A percentile compares a stretch with the other conserved stretches of the same genome.
phyloP scores from a whole-genome alignment of 1,140 invertebrate genomes.

The Cydia pomonella region DNA sequence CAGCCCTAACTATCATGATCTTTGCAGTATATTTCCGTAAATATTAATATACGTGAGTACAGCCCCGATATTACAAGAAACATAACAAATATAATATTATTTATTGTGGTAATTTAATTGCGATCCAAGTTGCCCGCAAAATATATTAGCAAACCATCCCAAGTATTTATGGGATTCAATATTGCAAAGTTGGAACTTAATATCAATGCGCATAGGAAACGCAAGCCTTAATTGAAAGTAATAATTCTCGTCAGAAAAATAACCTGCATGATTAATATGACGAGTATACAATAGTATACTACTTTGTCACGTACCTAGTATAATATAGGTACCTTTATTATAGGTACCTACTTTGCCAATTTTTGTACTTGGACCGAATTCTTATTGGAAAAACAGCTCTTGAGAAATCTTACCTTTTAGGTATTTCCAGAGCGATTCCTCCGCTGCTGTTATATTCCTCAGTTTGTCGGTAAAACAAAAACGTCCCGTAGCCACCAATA shows the following conservation, averaged over 20 bases:
- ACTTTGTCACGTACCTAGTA: background rate
- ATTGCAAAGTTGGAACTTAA: background rate
- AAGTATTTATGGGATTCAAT: constrained; percentile 6
- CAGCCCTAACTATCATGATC: no score
- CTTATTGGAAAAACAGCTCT: constrained; percentile 41
- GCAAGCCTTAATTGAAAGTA: background rate
- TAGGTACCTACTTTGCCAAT: background rate
- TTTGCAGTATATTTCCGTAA: background rate
- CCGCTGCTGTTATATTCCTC: constrained; percentile 66
- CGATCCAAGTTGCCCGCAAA: background rate
- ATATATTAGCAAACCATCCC: constrained; percentile 5
- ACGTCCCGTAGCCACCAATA: constrained; percentile 57
- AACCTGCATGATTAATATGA: background rate
- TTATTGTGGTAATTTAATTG: background rate
- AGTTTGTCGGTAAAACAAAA: constrained; percentile 66
- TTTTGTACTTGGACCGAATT: constrained; percentile 63
- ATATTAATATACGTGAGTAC: background rate
- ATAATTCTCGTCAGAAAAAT: background rate
- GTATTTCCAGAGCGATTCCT: constrained; percentile 72
- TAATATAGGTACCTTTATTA: background rate
- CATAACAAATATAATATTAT: background rate
- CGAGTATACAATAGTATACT: background rate
- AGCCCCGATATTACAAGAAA: background rate
- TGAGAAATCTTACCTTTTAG: constrained; percentile 67
- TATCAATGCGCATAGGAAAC: background rate